Percentiles rank a stretch among this genome's conserved stretches.
Evolutionary conservation across 2,113 vertebrate species (phyloP).

Genomic region (Ahaetulla prasina): DNA sequence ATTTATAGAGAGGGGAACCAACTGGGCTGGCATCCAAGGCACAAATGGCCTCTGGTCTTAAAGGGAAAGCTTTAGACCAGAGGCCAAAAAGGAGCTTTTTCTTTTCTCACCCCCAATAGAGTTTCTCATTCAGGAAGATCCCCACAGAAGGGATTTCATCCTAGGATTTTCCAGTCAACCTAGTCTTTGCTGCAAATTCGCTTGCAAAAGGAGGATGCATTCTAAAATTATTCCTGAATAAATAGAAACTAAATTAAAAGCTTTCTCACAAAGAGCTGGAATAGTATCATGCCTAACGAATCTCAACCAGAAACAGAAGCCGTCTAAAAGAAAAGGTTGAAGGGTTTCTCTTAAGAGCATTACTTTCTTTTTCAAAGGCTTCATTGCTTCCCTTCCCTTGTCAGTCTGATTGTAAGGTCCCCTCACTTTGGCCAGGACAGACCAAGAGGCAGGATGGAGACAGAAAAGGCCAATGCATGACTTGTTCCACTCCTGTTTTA

Average conservation of each 20-base stretch:
- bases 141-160: not conserved
- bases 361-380: not conserved
- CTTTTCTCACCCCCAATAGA: not conserved
- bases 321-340: not conserved
- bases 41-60: not conserved
- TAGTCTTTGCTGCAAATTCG: not conserved
- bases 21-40: slow-evolving; percentile 24
- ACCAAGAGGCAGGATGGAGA: not conserved
- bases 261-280: not conserved
- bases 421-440: not conserved
- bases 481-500: not conserved
- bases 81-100: not conserved
- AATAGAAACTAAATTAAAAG: not conserved
- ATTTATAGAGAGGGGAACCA: slow-evolving; percentile 9
- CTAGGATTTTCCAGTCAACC: not conserved
- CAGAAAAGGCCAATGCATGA: not conserved
- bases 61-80: not conserved
- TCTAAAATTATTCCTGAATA: not conserved
- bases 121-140: not conserved
- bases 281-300: not conserved
- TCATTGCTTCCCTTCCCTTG: not conserved
- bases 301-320: not conserved
- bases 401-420: not conserved
- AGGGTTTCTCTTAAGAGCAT: not conserved
- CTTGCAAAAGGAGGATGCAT: rapidly evolving